Conservation (phyloP, 2,888 invertebrate species). For the Hirudinaria manillensis region DNA sequence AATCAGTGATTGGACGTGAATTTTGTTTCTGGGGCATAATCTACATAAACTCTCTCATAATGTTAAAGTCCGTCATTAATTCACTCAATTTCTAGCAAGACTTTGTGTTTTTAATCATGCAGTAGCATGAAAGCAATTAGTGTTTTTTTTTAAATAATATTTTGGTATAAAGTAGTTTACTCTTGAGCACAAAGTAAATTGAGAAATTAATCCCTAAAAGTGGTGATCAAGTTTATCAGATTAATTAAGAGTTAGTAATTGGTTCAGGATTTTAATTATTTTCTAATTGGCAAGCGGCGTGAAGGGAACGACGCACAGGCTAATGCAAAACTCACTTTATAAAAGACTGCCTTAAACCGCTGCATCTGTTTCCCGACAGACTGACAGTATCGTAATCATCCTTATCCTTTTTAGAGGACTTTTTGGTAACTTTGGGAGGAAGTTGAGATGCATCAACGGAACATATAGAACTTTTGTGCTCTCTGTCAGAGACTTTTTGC, state of each 20-base stretch:
- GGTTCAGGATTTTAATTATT: background rate
- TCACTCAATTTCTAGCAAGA: too few species aligned
- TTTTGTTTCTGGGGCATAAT: too few species aligned
- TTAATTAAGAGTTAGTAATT: background rate
- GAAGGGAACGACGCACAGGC: background rate
- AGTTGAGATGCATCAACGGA: background rate
- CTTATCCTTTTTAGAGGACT: slow-evolving; percentile 4
- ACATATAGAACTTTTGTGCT: background rate
- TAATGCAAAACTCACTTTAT: slow-evolving; percentile 1
- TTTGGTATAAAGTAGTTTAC: too few species aligned
- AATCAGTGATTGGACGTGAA: too few species aligned
- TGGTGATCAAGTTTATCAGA: background rate
- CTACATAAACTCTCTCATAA: too few species aligned
- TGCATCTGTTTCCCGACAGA: background rate
- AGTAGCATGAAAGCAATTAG: too few species aligned
- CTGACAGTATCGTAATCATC: background rate
- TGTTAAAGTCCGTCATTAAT: too few species aligned
- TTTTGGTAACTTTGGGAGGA: background rate
- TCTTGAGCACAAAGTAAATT: background rate
- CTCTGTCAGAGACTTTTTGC: background rate
- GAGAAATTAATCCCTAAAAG: background rate
- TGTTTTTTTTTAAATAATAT: too few species aligned
- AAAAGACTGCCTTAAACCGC: background rate
- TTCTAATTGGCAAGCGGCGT: background rate
- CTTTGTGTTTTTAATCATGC: too few species aligned